phyloP scores from a whole-genome alignment of 2,113 vertebrate genomes.

The Tragelaphus buxtoni region DNA sequence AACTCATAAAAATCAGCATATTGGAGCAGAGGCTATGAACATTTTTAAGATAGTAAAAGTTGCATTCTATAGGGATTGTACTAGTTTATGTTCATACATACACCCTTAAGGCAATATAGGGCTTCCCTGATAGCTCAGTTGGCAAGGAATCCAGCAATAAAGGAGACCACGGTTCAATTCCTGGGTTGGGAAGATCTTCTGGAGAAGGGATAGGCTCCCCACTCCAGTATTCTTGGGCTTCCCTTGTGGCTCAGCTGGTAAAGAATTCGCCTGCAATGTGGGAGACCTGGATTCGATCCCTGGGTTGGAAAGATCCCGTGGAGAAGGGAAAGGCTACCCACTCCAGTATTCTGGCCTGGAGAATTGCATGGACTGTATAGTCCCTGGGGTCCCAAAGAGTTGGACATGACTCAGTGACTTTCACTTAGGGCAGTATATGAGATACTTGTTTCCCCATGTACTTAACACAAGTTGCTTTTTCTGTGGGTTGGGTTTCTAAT shows the following conservation, averaged over 20 bases:
- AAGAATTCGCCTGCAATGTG: neutral
- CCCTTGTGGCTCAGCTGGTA: neutral
- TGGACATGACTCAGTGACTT: neutral
- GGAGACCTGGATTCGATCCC: neutral
- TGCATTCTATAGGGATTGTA: neutral
- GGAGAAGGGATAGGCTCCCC: neutral
- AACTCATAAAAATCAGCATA: neutral
- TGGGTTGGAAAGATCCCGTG: neutral
- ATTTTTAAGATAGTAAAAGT: neutral
- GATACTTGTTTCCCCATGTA: neutral
- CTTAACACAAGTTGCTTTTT: neutral
- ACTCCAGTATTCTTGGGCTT: neutral
- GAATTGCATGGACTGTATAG: neutral
- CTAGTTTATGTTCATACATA: neutral
- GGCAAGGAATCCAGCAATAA: neutral
- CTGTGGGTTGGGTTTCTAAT: neutral
- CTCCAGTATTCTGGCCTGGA: neutral
- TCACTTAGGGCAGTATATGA: neutral
- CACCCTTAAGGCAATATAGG: neutral
- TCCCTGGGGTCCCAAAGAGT: neutral
- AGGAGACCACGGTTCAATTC: neutral
- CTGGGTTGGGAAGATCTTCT: neutral
- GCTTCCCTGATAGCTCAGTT: neutral
- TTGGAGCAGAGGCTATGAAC: neutral
- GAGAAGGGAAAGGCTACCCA: neutral